These are phyloP conservation scores for Ariolimax columbianus DNA, from an alignment of 2,888 invertebrate genomes.

Conservation along the genomic window DNA sequence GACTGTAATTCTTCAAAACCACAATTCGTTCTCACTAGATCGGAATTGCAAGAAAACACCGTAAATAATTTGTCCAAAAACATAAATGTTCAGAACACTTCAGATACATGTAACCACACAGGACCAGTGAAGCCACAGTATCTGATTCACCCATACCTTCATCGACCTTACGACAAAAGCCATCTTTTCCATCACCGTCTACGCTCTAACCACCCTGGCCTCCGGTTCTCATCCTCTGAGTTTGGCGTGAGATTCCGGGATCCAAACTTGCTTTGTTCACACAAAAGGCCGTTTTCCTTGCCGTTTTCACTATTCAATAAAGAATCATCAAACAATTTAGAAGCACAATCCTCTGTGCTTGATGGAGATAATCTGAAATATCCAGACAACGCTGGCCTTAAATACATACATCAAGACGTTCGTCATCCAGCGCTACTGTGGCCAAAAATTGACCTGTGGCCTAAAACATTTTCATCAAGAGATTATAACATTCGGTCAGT, in stretches of 20 bases:
- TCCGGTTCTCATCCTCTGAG: neutral
- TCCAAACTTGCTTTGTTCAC: neutral
- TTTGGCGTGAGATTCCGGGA: neutral
- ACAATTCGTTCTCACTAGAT: neutral
- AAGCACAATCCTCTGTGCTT: neutral
- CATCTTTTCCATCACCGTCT: neutral
- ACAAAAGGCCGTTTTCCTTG: slow-evolving; percentile 15
- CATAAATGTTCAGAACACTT: no score
- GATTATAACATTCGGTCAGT: neutral
- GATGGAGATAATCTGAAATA: neutral
- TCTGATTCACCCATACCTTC: slow-evolving; percentile 1
- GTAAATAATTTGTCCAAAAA: neutral
- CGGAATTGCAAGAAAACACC: neutral
- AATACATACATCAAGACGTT: neutral
- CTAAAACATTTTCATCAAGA: no score
- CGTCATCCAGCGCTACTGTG: neutral
- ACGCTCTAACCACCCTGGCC: neutral
- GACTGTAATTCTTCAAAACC: no score
- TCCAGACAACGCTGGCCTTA: neutral
- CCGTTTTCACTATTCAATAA: neutral
- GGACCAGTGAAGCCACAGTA: neutral
- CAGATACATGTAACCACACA: neutral
- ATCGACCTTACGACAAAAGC: slow-evolving; percentile 1
- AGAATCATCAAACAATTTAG: neutral
- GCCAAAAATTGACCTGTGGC: neutral